Conservation (phyloP, 1,140 invertebrate species). For the Triops cancriformis region DNA sequence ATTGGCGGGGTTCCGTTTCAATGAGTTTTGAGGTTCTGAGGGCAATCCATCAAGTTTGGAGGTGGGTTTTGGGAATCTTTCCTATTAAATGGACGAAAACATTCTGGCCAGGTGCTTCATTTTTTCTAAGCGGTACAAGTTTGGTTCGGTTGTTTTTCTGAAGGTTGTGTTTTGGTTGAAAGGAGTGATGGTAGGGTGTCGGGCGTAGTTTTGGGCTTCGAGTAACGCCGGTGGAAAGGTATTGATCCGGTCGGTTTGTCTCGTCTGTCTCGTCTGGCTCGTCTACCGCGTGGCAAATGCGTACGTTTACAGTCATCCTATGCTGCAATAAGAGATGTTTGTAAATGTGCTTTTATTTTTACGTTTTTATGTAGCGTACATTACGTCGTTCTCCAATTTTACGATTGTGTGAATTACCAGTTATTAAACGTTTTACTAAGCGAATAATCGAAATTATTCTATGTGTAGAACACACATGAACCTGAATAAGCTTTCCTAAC, state of each 20-base stretch:
- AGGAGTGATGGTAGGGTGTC: background rate
- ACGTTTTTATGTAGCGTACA: too few relatives aligned
- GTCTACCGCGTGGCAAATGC: background rate
- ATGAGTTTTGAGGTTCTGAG: background rate
- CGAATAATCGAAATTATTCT: too few relatives aligned
- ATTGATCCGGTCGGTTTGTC: background rate
- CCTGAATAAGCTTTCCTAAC: too few relatives aligned
- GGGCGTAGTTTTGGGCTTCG: background rate
- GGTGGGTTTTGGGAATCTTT: background rate
- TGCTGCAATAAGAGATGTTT: too few relatives aligned
- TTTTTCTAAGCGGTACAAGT: background rate
- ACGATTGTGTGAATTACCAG: too few relatives aligned
- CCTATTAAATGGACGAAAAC: background rate
- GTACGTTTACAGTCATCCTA: background rate
- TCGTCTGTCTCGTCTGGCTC: background rate
- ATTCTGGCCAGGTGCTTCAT: background rate
- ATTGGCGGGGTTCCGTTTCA: background rate
- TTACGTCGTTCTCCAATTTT: too few relatives aligned
- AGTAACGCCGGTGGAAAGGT: background rate
- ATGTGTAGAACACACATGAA: too few relatives aligned
- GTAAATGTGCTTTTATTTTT: too few relatives aligned
- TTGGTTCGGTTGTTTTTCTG: constrained; percentile 6
- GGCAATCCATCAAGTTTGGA: constrained; percentile 1
- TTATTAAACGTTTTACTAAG: too few relatives aligned
- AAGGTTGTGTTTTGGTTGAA: background rate